Conservation (phyloP, 2,888 invertebrate species). For the Polydesmus complanatus region DNA sequence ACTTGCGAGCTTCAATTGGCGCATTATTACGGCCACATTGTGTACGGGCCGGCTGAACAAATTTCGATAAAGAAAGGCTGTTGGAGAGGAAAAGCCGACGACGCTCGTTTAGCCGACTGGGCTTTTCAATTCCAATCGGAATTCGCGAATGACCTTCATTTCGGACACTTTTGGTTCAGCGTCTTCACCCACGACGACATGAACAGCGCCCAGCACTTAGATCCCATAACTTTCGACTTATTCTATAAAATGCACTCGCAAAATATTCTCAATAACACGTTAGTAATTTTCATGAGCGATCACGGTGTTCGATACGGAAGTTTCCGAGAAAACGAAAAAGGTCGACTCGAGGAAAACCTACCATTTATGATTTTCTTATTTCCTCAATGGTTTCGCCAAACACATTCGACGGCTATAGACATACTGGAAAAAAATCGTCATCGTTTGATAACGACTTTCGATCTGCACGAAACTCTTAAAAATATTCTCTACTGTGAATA, state of each 20-base stretch:
- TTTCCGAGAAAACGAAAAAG: constrained; percentile 38
- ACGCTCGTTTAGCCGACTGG: constrained; percentile 56
- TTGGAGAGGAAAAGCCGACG: constrained; percentile 37
- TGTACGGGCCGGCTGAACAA: constrained; percentile 45
- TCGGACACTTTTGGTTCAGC: constrained; percentile 72
- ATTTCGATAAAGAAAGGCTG: constrained; percentile 52
- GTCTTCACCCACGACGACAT: constrained; percentile 71
- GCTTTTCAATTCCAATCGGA: constrained; percentile 46
- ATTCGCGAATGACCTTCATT: constrained; percentile 49
- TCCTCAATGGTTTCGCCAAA: constrained; percentile 50
- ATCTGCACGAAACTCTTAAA: constrained; percentile 61
- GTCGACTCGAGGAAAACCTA: constrained; percentile 63
- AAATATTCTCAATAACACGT: constrained; percentile 17
- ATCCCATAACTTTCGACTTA: constrained; percentile 42
- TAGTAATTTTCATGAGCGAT: constrained; percentile 29
- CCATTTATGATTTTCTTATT: constrained; percentile 61
- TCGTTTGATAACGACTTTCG: constrained; percentile 68
- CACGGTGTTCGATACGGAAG: constrained; percentile 33
- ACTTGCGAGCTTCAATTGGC: constrained; percentile 65
- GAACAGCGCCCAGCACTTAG: constrained; percentile 60
- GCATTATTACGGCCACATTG: constrained; percentile 64
- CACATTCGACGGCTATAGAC: constrained; percentile 45
- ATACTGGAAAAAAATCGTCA: constrained; percentile 52
- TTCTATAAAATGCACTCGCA: constrained; percentile 21
- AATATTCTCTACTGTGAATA: constrained; percentile 46